Conservation (phyloP, 2,113 vertebrate species). For the Panurus biarmicus region DNA sequence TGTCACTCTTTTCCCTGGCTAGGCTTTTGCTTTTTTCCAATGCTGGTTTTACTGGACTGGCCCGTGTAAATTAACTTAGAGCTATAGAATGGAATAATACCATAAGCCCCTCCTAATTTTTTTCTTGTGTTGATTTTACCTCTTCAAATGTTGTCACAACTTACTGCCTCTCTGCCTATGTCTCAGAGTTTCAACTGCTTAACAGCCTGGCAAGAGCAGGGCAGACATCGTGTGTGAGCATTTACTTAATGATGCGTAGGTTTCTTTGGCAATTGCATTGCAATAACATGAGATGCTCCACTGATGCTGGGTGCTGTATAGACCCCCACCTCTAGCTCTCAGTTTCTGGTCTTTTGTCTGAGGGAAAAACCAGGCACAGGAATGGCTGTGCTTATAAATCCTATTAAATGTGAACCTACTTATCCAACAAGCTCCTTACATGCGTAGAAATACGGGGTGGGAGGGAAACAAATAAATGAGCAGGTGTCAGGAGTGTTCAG, state of each 20-base stretch:
- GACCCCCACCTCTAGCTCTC: background rate
- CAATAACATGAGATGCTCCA: background rate
- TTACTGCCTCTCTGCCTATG: background rate
- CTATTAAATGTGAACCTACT: background rate
- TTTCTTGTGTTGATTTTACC: background rate
- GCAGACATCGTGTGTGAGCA: background rate
- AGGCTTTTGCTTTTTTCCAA: background rate
- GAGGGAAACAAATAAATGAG: background rate
- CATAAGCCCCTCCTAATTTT: background rate
- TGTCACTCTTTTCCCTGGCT: background rate
- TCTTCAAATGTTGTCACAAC: background rate
- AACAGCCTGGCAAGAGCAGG: background rate
- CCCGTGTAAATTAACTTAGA: background rate
- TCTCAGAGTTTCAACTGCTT: background rate
- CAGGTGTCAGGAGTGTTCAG: background rate
- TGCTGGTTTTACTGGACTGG: background rate
- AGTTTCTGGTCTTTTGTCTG: background rate
- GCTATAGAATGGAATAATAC: background rate
- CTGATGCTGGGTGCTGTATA: background rate
- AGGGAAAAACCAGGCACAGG: background rate
- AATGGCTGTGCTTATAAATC: background rate
- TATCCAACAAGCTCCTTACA: background rate
- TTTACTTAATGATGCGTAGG: background rate
- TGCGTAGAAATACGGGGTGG: background rate
- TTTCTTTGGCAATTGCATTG: background rate